These are phyloP conservation scores for Brachionus plicatilis DNA, from an alignment of 1,140 invertebrate species.

Conservation along the genomic window DNA sequence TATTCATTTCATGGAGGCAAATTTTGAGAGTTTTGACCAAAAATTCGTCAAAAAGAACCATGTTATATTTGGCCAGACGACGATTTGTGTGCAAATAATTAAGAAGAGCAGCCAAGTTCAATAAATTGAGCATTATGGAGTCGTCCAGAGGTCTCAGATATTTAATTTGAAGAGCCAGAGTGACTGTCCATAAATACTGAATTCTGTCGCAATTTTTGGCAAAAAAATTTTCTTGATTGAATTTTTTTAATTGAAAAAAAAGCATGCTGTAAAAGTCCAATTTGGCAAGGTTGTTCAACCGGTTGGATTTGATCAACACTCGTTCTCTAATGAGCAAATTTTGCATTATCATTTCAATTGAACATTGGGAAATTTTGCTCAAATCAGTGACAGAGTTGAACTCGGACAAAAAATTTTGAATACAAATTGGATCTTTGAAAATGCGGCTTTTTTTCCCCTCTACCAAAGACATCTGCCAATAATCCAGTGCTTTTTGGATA, in stretches of 20 bases:
- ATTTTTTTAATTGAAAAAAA: not conserved
- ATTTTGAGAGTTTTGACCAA: not conserved
- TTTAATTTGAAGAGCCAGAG: not conserved
- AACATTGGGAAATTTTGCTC: not conserved
- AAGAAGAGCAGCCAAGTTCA: not conserved
- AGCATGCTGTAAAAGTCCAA: not conserved
- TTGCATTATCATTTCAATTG: not conserved
- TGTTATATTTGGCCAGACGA: not conserved
- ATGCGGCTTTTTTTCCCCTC: not conserved
- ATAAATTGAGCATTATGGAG: not conserved
- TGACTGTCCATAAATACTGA: not conserved
- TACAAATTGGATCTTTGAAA: not conserved
- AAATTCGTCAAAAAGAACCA: not conserved
- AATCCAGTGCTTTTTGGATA: not conserved
- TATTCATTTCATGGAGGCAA: not conserved
- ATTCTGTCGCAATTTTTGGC: not conserved
- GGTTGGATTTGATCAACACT: not conserved
- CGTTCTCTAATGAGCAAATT: not conserved
- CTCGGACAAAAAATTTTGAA: not conserved
- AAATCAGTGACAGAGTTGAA: not conserved
- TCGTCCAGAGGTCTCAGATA: conserved; percentile 10
- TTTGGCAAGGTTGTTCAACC: not conserved
- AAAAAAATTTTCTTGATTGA: not conserved
- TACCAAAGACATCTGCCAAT: not conserved
- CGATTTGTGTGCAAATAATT: not conserved